Conservation (phyloP, 2,113 vertebrate species). For the Hemibagrus wyckioides region DNA sequence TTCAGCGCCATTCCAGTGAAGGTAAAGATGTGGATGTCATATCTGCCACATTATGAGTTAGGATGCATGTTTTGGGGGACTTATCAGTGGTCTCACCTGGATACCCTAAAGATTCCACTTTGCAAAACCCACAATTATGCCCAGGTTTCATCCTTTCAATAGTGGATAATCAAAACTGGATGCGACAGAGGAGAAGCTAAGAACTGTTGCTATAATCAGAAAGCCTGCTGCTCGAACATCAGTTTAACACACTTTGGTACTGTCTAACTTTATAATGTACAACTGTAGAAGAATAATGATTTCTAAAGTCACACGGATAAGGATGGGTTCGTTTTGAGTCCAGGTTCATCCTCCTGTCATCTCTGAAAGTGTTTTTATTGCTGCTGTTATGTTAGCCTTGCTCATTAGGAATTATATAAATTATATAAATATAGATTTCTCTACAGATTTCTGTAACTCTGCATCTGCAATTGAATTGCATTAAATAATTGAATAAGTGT, state of each 20-base stretch:
- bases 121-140: neutral
- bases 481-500: neutral
- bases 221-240: neutral
- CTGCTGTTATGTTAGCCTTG: neutral
- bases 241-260: neutral
- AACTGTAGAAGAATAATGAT: neutral
- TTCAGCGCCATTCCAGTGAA: constrained; percentile 12
- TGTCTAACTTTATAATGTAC: neutral
- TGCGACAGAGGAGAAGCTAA: neutral
- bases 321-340: neutral
- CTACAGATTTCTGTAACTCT: neutral
- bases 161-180: neutral
- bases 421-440: neutral
- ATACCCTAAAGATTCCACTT: neutral
- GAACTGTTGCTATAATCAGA: neutral
- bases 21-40: neutral
- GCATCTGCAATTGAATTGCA: neutral
- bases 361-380: neutral
- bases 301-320: neutral
- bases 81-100: neutral
- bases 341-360: neutral
- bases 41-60: neutral
- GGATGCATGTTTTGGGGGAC: neutral
- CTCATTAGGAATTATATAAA: neutral
- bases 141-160: neutral